Percentiles rank a stretch among this genome's conserved stretches.
These are phyloP conservation scores for Melitaea athalia DNA, from an alignment of 2,888 invertebrate species.

Conservation along the genomic window DNA sequence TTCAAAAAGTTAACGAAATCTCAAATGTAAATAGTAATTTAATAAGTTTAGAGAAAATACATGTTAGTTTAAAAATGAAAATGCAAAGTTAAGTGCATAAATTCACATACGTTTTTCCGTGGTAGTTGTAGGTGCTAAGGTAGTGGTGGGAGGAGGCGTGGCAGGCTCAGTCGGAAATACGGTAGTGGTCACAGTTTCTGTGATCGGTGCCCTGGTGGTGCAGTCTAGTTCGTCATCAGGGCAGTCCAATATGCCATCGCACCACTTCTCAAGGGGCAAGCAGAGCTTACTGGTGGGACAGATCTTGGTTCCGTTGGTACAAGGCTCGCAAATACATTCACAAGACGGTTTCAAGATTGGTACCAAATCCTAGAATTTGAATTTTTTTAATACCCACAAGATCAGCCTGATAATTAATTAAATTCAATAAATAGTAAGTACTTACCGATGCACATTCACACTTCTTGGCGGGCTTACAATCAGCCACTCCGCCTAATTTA, in stretches of 20 bases:
- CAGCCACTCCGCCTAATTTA: slow-evolving; percentile 86
- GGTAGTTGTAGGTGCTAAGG: slow-evolving; percentile 35
- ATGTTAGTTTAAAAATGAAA: too few relatives aligned
- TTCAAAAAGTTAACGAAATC: neutral
- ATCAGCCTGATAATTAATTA: too few relatives aligned
- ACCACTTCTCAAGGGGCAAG: slow-evolving; percentile 87
- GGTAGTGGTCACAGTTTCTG: slow-evolving; percentile 47
- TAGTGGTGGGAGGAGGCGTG: slow-evolving; percentile 44
- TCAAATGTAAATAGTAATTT: neutral
- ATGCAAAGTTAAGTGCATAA: too few relatives aligned
- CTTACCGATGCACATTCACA: slow-evolving; percentile 83
- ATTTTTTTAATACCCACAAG: neutral
- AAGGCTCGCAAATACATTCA: slow-evolving; percentile 88
- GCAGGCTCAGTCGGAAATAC: slow-evolving; percentile 50
- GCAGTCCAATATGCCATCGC: slow-evolving; percentile 91
- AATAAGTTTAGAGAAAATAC: too few relatives aligned
- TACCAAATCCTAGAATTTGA: slow-evolving; percentile 73
- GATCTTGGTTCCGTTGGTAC: slow-evolving; percentile 84
- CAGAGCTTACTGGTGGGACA: slow-evolving; percentile 90
- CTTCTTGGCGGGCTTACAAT: slow-evolving; percentile 87
- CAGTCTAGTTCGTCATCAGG: slow-evolving; percentile 91
- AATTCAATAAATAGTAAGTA: slow-evolving; percentile 14
- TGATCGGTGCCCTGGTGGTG: slow-evolving; percentile 53
- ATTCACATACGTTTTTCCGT: slow-evolving; percentile 43
- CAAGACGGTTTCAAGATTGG: slow-evolving; percentile 84